Conservation (phyloP, 2,113 vertebrate species). For the Uria aalge region DNA sequence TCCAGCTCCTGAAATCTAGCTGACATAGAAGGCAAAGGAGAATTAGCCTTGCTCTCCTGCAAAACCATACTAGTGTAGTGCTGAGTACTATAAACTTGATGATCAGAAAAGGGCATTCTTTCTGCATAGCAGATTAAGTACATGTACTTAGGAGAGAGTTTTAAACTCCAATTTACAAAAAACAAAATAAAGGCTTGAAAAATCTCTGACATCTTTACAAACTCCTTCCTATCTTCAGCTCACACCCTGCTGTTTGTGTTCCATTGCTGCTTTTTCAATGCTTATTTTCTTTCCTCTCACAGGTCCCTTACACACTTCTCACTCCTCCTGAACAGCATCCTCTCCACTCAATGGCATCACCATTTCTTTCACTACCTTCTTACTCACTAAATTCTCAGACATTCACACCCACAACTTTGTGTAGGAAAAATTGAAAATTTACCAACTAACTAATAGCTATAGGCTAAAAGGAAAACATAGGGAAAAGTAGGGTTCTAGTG, state of each 20-base stretch:
- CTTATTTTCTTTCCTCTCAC: background rate
- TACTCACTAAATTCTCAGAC: background rate
- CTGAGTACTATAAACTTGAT: background rate
- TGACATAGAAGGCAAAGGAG: background rate
- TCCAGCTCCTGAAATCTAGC: background rate
- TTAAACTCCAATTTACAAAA: background rate
- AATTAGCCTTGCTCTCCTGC: background rate
- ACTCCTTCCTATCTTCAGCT: background rate
- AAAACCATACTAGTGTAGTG: background rate
- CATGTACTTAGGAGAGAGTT: background rate
- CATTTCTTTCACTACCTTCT: background rate
- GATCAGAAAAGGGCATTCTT: background rate
- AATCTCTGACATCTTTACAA: background rate
- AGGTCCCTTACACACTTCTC: background rate
- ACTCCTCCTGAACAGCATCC: background rate
- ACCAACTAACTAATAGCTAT: background rate
- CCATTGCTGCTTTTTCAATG: background rate
- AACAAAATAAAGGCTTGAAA: background rate
- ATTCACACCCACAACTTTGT: background rate
- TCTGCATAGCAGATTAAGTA: background rate
- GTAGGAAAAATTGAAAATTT: background rate
- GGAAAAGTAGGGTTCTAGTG: background rate
- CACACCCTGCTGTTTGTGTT: background rate
- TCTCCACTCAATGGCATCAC: background rate
- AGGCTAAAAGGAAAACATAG: background rate